Evolutionary conservation across 2,888 invertebrate species (phyloP).

Genomic region (Eudemis profundana): DNA sequence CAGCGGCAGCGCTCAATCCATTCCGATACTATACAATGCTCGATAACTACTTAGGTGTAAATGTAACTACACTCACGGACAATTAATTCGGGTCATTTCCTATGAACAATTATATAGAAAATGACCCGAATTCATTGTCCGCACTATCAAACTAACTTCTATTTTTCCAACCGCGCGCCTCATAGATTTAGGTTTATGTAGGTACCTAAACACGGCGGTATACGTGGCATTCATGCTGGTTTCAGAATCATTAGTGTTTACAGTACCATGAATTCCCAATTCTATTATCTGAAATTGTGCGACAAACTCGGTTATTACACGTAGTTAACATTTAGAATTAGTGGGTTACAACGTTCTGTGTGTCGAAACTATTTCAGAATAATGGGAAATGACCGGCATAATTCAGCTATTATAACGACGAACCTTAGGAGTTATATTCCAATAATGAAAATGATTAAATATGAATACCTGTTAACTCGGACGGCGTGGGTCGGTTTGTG

Average conservation of each 20-base stretch:
- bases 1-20: constrained; percentile 32
- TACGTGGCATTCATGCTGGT: not conserved
- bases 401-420: constrained; percentile 16
- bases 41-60: constrained; percentile 7
- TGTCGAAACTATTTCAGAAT: constrained; percentile 8
- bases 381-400: constrained; percentile 25
- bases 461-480: constrained; percentile 25
- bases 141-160: constrained; percentile 21
- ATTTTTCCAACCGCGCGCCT: constrained; percentile 6
- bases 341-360: constrained; percentile 2
- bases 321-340: constrained; percentile 2
- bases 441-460: constrained; percentile 36
- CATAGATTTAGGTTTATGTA: not conserved
- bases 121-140: too few relatives aligned
- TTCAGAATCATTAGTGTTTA: constrained; percentile 2
- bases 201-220: not conserved
- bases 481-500: constrained; percentile 26
- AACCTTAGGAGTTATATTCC: constrained; percentile 26
- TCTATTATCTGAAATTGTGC: not conserved
- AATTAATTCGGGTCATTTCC: too few relatives aligned
- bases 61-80: too few relatives aligned
- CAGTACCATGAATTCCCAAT: not conserved
- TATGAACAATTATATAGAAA: too few relatives aligned
- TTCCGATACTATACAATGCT: constrained; percentile 31
- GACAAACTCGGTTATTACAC: not conserved